phyloP scores from a whole-genome alignment of 2,797 vertebrate species.

The Xerus rutilus region DNA sequence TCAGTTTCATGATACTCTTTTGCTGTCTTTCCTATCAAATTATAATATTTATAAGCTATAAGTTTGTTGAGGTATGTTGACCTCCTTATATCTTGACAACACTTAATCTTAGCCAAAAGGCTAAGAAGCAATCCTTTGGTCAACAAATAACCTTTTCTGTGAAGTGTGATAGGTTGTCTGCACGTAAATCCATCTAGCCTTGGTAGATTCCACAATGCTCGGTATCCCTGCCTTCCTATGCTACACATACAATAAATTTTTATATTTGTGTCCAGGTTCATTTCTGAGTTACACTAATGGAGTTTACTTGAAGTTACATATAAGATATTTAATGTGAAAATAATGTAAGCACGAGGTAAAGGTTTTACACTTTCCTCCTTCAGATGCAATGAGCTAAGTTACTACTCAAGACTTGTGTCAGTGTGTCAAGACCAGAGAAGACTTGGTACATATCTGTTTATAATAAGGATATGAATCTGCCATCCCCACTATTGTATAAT shows the following conservation, averaged over 20 bases:
- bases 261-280: constrained; percentile 8
- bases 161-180: neutral
- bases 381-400: neutral
- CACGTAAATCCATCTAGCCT: neutral
- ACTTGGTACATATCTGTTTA: neutral
- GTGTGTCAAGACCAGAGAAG: neutral
- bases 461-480: neutral
- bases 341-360: neutral
- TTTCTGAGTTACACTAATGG: constrained; percentile 21
- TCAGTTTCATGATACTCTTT: neutral
- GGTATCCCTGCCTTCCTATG: fast-evolving
- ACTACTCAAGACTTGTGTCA: neutral
- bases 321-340: neutral
- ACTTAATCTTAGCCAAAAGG: neutral
- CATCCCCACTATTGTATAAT: neutral
- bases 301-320: neutral
- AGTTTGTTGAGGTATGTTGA: neutral
- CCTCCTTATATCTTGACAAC: neutral
- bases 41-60: constrained; percentile 32
- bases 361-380: neutral
- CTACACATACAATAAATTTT: neutral
- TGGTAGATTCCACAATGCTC: constrained; percentile 19
- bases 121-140: neutral
- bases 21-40: constrained; percentile 2
- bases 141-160: constrained; percentile 22